Evolutionary conservation across 92 coral and sea anemone genomes (phyloP), one percentile per base, ranked within the genome.

Genomic region (Actinostola sp.): DNA sequence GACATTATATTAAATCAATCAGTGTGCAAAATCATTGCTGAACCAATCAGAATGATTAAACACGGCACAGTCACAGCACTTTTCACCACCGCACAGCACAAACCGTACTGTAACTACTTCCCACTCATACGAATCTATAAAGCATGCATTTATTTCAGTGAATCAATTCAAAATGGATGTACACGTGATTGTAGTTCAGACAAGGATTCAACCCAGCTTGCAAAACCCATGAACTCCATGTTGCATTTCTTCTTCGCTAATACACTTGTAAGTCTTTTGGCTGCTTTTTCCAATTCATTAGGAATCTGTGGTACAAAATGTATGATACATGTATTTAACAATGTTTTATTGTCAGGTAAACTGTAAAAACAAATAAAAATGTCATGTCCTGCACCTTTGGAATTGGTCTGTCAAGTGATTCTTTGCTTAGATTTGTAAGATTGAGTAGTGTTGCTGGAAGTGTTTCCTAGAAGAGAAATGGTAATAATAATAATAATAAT

Each of bases 141-240:
- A 20, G 4, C 12, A 29, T 28, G 32, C 34, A 15, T 29, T 17
- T 30, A 0, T 36, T 35, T 63, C 9, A 33, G 26, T 26, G 4
- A 50, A 24, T 26, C 30, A 48, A 15, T 57, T 57, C 10, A 51
- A 15, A 11, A 34, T 34, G 23, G 27, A 24, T 48, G 41, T 5
- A 67, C 34, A 26, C 29, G 36, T 48, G 74, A 24, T 32, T 30
- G 44, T 31, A 68, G 48, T 49, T 82, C 82, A 32, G 82, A 35
- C 46, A 77, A 35, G 49, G 69, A 49, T 59, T 76, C 88, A 31
- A 89, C 54, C 94, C 94, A 89, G 41, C 58, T 73, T 13, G 84
- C 65, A 51, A 84, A 58, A 32, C 84, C 87, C 44, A 72, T 61
- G 34, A 70, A 36, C 51, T 67, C 75, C 25, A 83, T 66, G 34